Base-by-base conservation (phyloP, 2,797 vertebrate genomes). In the Hapalemur alaotrensis region DNA sequence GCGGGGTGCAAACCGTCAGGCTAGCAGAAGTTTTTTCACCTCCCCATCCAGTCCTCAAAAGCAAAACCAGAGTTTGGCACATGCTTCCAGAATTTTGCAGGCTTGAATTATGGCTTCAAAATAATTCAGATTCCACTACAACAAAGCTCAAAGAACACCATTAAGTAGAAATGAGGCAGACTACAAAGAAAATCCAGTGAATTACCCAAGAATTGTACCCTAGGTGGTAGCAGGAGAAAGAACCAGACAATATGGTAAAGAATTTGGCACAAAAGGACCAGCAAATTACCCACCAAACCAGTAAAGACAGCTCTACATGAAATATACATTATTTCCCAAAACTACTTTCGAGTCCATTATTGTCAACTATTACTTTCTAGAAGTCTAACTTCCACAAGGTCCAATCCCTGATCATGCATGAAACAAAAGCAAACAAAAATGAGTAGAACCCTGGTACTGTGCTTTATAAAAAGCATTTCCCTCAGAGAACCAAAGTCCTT, bases 81-180 rank as follows among this genome's bases (percentile, higher is more conserved):
- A 2, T 43, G 35, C 48, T 81, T 94, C 79, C 35, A 96, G 79
- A 96, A 91, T 91, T 93, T 93, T 93, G 96, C 61, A 95, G 4
- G 91, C 73, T 70, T 94, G 75, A 97, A 79, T 93, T 79, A 69
- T 18, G 46, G 94, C 82, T 93, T 95, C 91, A 48, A 96, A 96
- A 96, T 95, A 91, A 95, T 91, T 96, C 73, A 85, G 70, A 96
- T 92, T 84, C 95, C 83, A 91, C 63, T 57, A 48, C 17, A 93
- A 91, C 35, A 88, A 92, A 94, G 78, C 50, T 82, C 80, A 95
- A 89, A 95, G 70, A 76, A 92, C 59, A 70, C 32, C 48, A 88
- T 32, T 59, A 89, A 84, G 80, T 65, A 80, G 41, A 84, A 35
- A 23, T 9, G 30, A 80, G 63, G 46, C 70, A 61, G 38, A 75